A percentile compares a stretch with the other conserved stretches of the same genome.
Conservation (phyloP, 2,888 invertebrate species). For the Cheilosia urbana region DNA sequence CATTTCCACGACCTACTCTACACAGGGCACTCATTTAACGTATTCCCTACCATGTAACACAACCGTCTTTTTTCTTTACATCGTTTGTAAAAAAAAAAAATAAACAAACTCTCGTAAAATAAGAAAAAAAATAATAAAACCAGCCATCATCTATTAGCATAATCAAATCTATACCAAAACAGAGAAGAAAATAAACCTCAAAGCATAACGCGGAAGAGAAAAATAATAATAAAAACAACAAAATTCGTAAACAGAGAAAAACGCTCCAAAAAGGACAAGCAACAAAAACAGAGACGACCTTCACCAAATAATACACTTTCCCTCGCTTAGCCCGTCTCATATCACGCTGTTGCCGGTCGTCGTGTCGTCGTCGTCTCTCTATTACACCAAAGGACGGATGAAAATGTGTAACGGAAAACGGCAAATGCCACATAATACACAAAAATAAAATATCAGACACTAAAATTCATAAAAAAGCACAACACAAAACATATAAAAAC, state of each 20-base stretch:
- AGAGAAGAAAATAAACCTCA: constrained; percentile 49
- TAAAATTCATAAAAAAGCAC: constrained; percentile 63
- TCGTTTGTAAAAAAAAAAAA: no score
- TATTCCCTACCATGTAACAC: no score
- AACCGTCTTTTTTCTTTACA: no score
- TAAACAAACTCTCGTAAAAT: constrained; percentile 21
- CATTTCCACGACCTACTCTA: no score
- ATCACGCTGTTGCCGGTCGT: constrained; percentile 15
- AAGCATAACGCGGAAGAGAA: constrained; percentile 55
- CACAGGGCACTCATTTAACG: no score
- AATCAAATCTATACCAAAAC: constrained; percentile 66
- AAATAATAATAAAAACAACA: constrained; percentile 45
- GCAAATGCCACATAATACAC: constrained; percentile 67
- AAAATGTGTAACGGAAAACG: constrained; percentile 74
- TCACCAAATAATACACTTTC: constrained; percentile 71
- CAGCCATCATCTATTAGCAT: constrained; percentile 65
- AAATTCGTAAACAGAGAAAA: constrained; percentile 71
- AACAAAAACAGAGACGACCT: constrained; percentile 75
- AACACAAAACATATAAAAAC: constrained; percentile 25
- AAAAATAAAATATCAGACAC: constrained; percentile 70
- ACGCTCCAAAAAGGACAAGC: constrained; percentile 69
- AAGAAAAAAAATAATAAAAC: constrained; percentile 4
- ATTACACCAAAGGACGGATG: constrained; percentile 73
- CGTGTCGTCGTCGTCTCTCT: constrained; percentile 51
- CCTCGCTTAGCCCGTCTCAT: constrained; percentile 8